Base-by-base conservation (phyloP, 2,888 invertebrate genomes). In the Escarpia spicata region DNA sequence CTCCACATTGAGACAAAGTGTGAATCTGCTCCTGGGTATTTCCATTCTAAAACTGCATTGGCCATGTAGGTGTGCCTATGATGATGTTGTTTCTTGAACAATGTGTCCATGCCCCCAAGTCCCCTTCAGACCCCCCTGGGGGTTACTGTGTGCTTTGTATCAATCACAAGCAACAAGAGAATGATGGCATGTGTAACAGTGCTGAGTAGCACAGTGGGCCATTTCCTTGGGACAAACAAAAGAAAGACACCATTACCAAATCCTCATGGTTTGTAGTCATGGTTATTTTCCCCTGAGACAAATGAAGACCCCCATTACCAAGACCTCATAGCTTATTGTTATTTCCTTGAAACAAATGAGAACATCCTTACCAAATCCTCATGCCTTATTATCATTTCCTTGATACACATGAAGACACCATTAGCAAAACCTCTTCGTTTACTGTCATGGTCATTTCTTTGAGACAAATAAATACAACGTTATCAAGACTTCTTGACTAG, bases 111-210 rank as follows among this genome's bases (percentile, higher is more conserved):
- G 75, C 19, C 75, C 19, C 75, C 75, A 75, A 75, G 75, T 26
- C 75, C 75, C 75, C 52, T 52, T 15, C 52, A 9, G 1, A 52
- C 4, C 1, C 52, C 52, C 75, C 75, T n/a, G 19, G 75, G 75
- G 75, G 75, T 75, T 75, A 3, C 26, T 75, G 26, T 6, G 19
- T 75, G 75, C 19, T 75, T 0, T 75, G 26, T 75, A 26, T 75
- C 75, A 75, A 75, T 75, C 75, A 75, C 75, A 75, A 75, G n/a
- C 75, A 75, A 75, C 75, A 75, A 75, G 75, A 75, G 75, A 26
- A 19, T 75, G n/a, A 15, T 52, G 37, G 52, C 4, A 3, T 52
- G 75, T 75, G 75, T 75, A 75, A 75, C 19, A 75, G 75, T 75
- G 75, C 19, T 75, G 75, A n/a, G 19, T 4, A 75, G 75, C 26